Evolutionary conservation across 1,140 invertebrate species (phyloP).

Genomic region (Scaptodrosophila lebanonensis): DNA sequence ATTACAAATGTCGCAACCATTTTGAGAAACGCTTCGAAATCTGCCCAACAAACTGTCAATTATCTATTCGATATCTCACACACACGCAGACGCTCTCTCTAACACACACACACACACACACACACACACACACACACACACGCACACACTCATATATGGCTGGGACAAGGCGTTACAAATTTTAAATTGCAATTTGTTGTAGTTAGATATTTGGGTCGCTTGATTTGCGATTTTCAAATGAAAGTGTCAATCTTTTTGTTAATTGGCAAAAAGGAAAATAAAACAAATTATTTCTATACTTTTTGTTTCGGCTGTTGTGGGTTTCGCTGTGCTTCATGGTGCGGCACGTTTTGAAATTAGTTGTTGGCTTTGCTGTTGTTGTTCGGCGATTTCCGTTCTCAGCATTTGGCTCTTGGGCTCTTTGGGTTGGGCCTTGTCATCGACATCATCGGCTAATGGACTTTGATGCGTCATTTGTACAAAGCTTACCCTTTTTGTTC

Average conservation of each 20-base stretch:
- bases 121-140: constrained; percentile 8
- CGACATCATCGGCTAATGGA: constrained; percentile 57
- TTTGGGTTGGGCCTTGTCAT: constrained; percentile 40
- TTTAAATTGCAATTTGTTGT: constrained; percentile 64
- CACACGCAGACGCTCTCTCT: no score
- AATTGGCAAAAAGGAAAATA: constrained; percentile 60
- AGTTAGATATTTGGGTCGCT: constrained; percentile 14
- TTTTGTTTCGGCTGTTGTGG: constrained; percentile 5
- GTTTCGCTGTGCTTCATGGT: constrained; percentile 16
- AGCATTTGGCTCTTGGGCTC: constrained; percentile 45
- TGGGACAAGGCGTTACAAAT: constrained; percentile 33
- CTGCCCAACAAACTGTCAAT: no score
- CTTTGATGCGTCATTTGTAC: constrained; percentile 60
- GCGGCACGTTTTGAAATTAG: constrained; percentile 45
- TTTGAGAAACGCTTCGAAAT: no score
- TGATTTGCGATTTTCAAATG: constrained; percentile 55
- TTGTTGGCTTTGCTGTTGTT: constrained; percentile 17
- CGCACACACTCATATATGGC: not conserved
- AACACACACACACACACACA: not conserved
- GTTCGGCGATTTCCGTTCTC: constrained; percentile 60
- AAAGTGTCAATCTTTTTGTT: constrained; percentile 73
- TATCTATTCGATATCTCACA: no score
- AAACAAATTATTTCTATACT: constrained; percentile 3
- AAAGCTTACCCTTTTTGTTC: constrained; percentile 49
- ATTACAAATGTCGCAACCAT: no score